Base-by-base conservation (phyloP, 2,797 vertebrate species). In the Crenichthys baileyi region DNA sequence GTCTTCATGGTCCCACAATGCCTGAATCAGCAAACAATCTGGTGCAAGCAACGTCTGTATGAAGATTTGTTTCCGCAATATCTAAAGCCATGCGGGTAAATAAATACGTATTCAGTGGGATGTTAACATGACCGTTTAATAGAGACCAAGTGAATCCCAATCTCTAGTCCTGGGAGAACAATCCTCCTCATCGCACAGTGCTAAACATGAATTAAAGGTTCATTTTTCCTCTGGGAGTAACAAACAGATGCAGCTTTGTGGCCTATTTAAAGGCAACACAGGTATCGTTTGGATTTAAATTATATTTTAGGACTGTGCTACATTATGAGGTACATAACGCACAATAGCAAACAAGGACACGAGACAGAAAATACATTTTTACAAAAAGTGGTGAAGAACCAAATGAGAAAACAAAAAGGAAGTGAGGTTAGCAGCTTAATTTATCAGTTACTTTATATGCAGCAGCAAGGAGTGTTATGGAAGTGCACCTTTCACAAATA, bases 71-170 rank as follows among this genome's bases (percentile, higher is more conserved):
- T 77, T 36, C 75, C 16, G 58, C 78, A 81, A 84, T 77, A 85
- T 84, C 78, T 60, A 53, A 77, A 76, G 75, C 83, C 72, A 73
- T 31, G 48, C 22, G 20, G 53, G 73, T 81, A 81, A 55, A 46
- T 85, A 82, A 90, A 90, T 82, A 86, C 83, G 48, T 87, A 77
- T 87, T 88, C 84, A 63, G 60, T 8, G 84, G 87, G 88, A 87
- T 70, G 77, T 74, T 89, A 71, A 74, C 78, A 83, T 79, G 89
- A 83, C 89, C 86, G 50, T 77, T 82, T 90, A 90, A 90, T 79
- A 79, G 80, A 87, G 83, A 76, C 26, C 29, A 71, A 83, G 44
- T 73, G 84, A 87, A 79, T 87, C 81, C 74, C 74, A 60, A 61
- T 75, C 82, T 83, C 74, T 36, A 53, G 75, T 83, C 87, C 85